Evolutionary conservation across 2,888 invertebrate genomes (phyloP), one percentile per base, ranked within the genome.

Genomic region (Gastrophysa polygoni): DNA sequence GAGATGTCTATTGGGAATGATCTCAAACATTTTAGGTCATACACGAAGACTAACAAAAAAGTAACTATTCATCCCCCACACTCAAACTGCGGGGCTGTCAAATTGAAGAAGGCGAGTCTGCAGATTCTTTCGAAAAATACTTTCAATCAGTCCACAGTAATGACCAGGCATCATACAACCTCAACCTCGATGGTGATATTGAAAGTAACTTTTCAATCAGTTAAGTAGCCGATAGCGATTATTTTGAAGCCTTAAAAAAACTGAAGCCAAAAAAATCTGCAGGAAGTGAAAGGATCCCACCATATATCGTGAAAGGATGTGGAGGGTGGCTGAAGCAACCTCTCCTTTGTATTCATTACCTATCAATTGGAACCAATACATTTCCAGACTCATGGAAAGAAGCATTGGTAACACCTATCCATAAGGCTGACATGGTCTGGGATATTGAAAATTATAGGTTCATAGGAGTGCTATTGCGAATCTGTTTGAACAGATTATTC

Each of bases 71-170:
- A 10, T 44, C 44, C 16, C 44, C 16, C 16, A 17, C 16, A 44
- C 44, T 14, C 44, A 44, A 44, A 18, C 44, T 44, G 10, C 11
- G 10, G 44, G 44, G 10, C 29, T 7, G 6, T 7, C 4, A 32
- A 4, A 10, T 8, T 2, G 10, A 32, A 32, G 10, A 8, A 14
- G 44, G 16, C 44, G 44, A 44, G 18, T 38, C 38, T 38, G 38
- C 38, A 38, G 5, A 8, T 24, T 24, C 24, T 24, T 7, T 24
- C 7, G 29, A 2, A 32, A n/a, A 32, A 32, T 32, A 32, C 10
- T 44, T 44, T 44, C 44, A 44, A 7, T 44, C 44, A 44, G 44
- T 44, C 44, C 10, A 44, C 44, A 44, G 44, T 14, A 44, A 44
- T 14, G 44, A 44, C 16, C 44, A 18, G 44, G 44, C 44, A 44